Conservation (phyloP, 2,113 vertebrate species). For the Cavia aperea region DNA sequence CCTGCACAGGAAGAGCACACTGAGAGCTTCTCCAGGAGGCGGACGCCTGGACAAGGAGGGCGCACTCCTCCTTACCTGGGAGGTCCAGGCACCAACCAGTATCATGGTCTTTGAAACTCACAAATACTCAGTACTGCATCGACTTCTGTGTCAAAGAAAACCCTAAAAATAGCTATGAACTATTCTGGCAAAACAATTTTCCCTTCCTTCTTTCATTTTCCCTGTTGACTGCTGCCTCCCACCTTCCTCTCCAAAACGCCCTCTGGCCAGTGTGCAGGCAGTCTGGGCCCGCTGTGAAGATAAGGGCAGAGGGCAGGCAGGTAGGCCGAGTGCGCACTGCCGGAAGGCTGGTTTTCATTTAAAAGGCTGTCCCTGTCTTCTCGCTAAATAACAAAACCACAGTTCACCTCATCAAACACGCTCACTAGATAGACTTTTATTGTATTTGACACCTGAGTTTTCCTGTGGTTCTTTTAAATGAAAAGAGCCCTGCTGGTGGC, state of each 20-base stretch:
- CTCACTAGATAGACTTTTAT: neutral
- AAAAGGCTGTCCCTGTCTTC: neutral
- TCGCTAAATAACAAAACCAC: neutral
- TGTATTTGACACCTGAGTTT: neutral
- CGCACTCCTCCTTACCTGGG: accelerated
- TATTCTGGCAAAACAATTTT: too few species aligned
- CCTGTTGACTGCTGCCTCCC: neutral
- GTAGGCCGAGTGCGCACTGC: neutral
- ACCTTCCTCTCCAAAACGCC: neutral
- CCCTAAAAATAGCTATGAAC: neutral
- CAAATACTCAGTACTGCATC: neutral
- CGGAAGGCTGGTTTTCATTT: neutral
- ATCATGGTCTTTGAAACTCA: neutral
- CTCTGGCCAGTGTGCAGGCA: accelerated
- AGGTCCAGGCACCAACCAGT: neutral
- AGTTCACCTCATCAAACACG: neutral
- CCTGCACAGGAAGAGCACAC: neutral
- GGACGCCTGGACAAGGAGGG: neutral
- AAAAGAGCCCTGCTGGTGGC: neutral
- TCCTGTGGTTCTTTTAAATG: neutral
- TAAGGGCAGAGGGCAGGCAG: neutral
- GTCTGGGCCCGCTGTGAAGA: neutral
- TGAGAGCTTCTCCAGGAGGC: neutral
- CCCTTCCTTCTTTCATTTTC: neutral
- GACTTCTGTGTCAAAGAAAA: neutral